Evolutionary conservation across 1,140 invertebrate species (phyloP).

Genomic region (Drosophila chauvacae): DNA sequence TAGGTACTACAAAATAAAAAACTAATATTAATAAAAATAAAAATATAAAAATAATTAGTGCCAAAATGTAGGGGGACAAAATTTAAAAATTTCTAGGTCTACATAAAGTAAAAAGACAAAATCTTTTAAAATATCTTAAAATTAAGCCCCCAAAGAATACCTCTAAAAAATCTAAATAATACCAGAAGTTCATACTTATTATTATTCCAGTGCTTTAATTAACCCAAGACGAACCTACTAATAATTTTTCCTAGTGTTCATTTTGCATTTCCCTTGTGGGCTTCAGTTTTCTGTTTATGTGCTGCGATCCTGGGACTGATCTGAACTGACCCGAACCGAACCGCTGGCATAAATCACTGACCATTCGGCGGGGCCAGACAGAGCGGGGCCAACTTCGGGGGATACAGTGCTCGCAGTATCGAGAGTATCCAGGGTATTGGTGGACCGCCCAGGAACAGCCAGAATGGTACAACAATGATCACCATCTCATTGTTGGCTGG

Average conservation of each 20-base stretch:
- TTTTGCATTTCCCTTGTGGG: not conserved
- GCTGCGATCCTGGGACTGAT: slow-evolving; percentile 25
- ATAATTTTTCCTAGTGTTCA: not conserved
- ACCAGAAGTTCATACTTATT: not conserved
- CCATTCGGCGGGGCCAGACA: slow-evolving; percentile 51
- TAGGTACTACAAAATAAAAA: not conserved
- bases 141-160: no score
- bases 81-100: no score
- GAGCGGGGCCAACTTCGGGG: slow-evolving; percentile 33
- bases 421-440: not conserved
- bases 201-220: not conserved
- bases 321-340: slow-evolving; percentile 32
- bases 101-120: no score
- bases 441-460: slow-evolving; percentile 37
- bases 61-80: no score
- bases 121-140: no score
- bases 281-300: slow-evolving; percentile 33
- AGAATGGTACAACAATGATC: slow-evolving; percentile 32
- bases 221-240: no score
- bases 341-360: slow-evolving; percentile 70
- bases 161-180: no score
- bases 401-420: not conserved
- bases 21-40: no score
- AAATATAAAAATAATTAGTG: no score
- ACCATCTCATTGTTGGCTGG: slow-evolving; percentile 34